These are phyloP conservation scores for Magallana angulata DNA, from an alignment of 1,140 invertebrate species.

Conservation along the genomic window DNA sequence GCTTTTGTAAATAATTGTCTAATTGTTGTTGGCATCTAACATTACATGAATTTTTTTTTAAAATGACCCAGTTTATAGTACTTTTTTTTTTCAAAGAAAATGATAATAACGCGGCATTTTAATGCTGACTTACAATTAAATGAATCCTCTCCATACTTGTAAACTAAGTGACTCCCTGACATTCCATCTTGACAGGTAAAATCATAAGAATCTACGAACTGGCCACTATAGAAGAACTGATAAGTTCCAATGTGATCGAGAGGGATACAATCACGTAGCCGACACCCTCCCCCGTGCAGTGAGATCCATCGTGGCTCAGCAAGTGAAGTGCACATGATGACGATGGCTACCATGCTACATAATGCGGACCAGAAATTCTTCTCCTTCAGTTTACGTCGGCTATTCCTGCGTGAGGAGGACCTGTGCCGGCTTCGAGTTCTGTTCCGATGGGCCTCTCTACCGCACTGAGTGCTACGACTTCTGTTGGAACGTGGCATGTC, in stretches of 20 bases:
- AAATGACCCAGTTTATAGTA: no score
- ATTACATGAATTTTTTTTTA: no score
- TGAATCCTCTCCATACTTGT: conserved; percentile 64
- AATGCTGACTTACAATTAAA: conserved; percentile 64
- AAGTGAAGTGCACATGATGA: conserved; percentile 74
- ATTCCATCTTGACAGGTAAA: conserved; percentile 4
- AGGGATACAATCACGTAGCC: conserved; percentile 35
- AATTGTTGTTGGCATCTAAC: no score
- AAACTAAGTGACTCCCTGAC: conserved; percentile 49
- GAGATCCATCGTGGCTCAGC: conserved; percentile 75
- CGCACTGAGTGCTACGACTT: conserved; percentile 60
- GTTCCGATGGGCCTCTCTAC: conserved; percentile 62
- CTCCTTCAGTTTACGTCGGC: conserved; percentile 70
- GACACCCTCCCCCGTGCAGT: conserved; percentile 65
- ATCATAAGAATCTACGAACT: conserved; percentile 57
- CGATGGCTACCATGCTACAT: conserved; percentile 75
- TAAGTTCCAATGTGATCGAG: conserved; percentile 70
- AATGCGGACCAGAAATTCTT: conserved; percentile 74
- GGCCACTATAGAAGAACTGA: conserved; percentile 75
- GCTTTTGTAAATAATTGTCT: no score
- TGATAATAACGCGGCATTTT: no score
- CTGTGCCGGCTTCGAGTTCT: conserved; percentile 64
- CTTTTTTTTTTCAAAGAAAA: no score
- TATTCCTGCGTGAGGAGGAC: conserved; percentile 50
- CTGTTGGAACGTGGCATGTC: conserved; percentile 59